A percentile compares a stretch with the other conserved stretches of the same genome.
phyloP scores from a whole-genome alignment of 2,888 invertebrate genomes.

The Endomychus coccineus region DNA sequence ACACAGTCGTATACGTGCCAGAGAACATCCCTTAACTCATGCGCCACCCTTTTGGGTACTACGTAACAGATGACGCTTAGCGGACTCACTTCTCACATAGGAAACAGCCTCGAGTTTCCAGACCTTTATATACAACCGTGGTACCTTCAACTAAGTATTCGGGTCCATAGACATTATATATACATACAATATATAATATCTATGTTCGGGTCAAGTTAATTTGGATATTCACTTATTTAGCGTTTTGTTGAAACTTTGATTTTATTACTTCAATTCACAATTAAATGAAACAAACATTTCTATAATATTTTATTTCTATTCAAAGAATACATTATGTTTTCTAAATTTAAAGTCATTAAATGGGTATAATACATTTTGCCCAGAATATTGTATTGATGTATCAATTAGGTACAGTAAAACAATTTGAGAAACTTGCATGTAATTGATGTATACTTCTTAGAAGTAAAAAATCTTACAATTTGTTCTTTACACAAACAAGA shows the following conservation, averaged over 20 bases:
- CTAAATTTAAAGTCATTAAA: constrained; percentile 45
- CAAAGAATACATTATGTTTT: constrained; percentile 46
- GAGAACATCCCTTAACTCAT: too few relatives aligned
- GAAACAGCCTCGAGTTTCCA: too few relatives aligned
- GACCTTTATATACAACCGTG: too few relatives aligned
- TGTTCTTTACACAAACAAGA: constrained; percentile 9
- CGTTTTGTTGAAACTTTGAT: neutral
- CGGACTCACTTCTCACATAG: too few relatives aligned
- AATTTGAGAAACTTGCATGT: constrained; percentile 29
- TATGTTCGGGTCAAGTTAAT: too few relatives aligned
- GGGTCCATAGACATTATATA: too few relatives aligned
- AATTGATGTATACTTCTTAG: constrained; percentile 37
- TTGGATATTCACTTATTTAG: too few relatives aligned
- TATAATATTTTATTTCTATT: constrained; percentile 43
- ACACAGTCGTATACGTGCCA: too few relatives aligned
- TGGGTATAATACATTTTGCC: constrained; percentile 39
- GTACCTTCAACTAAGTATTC: too few relatives aligned
- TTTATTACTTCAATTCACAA: neutral
- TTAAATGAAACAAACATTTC: constrained; percentile 17
- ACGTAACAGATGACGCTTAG: too few relatives aligned
- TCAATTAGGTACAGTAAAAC: constrained; percentile 17
- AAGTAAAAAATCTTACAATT: constrained; percentile 29
- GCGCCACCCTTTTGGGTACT: too few relatives aligned
- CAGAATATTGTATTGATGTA: constrained; percentile 30
- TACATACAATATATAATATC: too few relatives aligned